A percentile compares a stretch with the other conserved stretches of the same genome.
These are phyloP conservation scores for Limnephilus auricula DNA, from an alignment of 2,888 invertebrate species.

Conservation along the genomic window DNA sequence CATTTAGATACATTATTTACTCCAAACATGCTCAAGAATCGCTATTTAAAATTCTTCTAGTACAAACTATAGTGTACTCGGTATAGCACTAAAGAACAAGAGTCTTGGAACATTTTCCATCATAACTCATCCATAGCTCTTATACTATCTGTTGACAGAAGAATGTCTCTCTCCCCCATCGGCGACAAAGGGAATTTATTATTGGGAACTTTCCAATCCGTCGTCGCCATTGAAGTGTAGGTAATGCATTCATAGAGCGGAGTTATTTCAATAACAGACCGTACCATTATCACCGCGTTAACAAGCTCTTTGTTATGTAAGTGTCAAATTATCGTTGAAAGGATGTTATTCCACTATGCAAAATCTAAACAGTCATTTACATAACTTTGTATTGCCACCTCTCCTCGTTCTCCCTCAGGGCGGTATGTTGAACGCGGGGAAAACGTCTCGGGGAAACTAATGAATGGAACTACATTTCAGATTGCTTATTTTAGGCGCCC, in stretches of 20 bases:
- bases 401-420: background rate
- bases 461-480: background rate
- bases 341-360: constrained; percentile 28
- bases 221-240: constrained; percentile 4
- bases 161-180: constrained; percentile 12
- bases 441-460: background rate
- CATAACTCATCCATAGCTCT: background rate
- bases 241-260: constrained; percentile 44
- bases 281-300: constrained; percentile 49
- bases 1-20: too few relatives aligned
- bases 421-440: background rate
- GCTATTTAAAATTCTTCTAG: too few relatives aligned
- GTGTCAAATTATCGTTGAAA: constrained; percentile 44
- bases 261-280: constrained; percentile 47
- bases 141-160: constrained; percentile 20
- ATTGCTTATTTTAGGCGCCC: background rate
- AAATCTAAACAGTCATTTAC: constrained; percentile 22
- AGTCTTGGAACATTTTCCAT: background rate
- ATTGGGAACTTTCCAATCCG: background rate
- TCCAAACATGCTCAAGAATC: too few relatives aligned
- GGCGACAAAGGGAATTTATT: constrained; percentile 13
- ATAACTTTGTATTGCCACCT: constrained; percentile 15
- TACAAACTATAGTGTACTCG: too few relatives aligned
- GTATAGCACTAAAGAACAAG: background rate
- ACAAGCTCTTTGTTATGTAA: constrained; percentile 40